Evolutionary conservation across 2,888 invertebrate species (phyloP).

Genomic region (Polydrusus cervinus): DNA sequence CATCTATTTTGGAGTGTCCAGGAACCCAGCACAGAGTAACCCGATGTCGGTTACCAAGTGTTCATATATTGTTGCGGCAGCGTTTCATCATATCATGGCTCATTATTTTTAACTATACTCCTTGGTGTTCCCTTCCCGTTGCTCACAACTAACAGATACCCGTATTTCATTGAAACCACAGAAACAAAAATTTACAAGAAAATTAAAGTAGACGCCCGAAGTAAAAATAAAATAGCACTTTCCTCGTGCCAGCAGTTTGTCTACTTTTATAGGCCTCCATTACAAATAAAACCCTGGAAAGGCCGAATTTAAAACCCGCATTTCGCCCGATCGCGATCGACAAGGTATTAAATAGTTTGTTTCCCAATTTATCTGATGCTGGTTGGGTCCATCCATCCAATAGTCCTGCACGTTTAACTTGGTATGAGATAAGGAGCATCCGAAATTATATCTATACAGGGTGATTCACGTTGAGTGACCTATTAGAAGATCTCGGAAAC

Average conservation of each 20-base stretch:
- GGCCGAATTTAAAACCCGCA: slow-evolving; percentile 12
- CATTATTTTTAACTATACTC: too few species aligned
- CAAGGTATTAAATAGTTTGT: slow-evolving; percentile 10
- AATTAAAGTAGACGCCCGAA: background rate
- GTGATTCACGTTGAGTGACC: too few species aligned
- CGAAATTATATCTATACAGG: too few species aligned
- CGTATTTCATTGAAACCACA: background rate
- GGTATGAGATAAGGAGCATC: too few species aligned
- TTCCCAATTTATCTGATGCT: slow-evolving; percentile 4
- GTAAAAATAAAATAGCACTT: background rate
- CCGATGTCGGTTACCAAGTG: too few species aligned
- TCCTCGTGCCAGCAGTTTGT: background rate
- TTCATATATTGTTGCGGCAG: too few species aligned
- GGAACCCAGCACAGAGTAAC: too few species aligned
- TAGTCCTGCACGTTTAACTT: background rate
- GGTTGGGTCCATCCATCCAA: background rate
- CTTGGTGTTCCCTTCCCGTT: too few species aligned
- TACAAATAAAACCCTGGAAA: slow-evolving; percentile 1
- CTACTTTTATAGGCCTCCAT: slow-evolving; percentile 8
- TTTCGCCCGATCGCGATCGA: background rate
- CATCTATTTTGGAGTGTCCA: too few species aligned
- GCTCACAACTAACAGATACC: too few species aligned
- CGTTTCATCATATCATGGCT: too few species aligned
- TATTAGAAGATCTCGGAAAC: too few species aligned
- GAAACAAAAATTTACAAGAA: background rate